Evolutionary conservation across 2,888 invertebrate species (phyloP).

Genomic region (Acholoe squamosa): DNA sequence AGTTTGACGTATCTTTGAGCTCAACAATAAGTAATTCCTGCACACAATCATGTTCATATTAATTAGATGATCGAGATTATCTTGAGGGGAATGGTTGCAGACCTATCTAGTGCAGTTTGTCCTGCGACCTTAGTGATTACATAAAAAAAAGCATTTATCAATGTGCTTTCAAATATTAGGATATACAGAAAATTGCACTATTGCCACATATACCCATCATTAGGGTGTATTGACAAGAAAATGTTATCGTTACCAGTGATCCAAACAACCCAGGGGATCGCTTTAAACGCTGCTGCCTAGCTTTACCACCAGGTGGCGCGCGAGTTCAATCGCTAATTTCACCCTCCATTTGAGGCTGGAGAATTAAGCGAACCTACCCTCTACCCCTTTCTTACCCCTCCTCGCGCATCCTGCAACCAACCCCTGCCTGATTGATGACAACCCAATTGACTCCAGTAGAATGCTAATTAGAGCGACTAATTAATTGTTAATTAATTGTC

Average conservation of each 20-base stretch:
- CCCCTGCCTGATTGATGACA: constrained; percentile 34
- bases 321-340: constrained; percentile 36
- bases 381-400: constrained; percentile 37
- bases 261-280: constrained; percentile 3
- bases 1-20: neutral
- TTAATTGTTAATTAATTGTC: constrained; percentile 55
- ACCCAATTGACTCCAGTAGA: constrained; percentile 52
- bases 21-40: no score
- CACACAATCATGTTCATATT: no score
- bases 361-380: neutral
- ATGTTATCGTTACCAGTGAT: neutral
- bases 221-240: neutral
- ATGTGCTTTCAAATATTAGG: no score
- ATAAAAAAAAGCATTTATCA: no score
- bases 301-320: constrained; percentile 20
- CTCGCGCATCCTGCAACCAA: neutral
- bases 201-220: neutral
- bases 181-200: neutral
- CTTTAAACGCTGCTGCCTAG: neutral
- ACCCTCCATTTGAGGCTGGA: neutral
- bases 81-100: no score
- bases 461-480: constrained; percentile 52
- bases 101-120: no score
- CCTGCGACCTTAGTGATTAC: no score
- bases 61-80: no score